Evolutionary conservation across 2,797 vertebrate genomes (phyloP), one percentile per base, ranked within the genome.

Genomic region (Micrastur ruficollis): DNA sequence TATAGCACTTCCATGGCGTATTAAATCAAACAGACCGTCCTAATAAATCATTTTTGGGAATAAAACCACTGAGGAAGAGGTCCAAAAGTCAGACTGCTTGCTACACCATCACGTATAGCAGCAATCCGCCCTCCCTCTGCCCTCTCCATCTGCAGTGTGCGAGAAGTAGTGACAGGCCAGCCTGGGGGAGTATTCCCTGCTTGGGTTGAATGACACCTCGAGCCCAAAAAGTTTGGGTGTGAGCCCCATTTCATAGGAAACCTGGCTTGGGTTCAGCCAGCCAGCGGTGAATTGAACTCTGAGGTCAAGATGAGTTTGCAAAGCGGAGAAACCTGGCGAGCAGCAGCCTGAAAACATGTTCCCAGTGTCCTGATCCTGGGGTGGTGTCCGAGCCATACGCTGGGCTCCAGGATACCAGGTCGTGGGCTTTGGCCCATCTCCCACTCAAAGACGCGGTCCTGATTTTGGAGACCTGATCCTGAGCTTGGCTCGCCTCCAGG

Each of bases 381-480:
- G 27, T 0, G 0, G 31, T 34, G 63, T 58, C 32, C 2, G 3
- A 93, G 42, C 44, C 11, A 1, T 0, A 2, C 29, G 38, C 50
- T 9, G 11, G 74, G 61, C 56, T 92, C 52, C 11, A 46, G 81
- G 59, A 87, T 81, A 80, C n/a, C 50, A 27, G 88, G 34, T 83
- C 56, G 38, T 86, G 78, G 62, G 74, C 44, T 82, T 49, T 79
- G 81, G 65, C 78, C 72, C 79, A 58, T 89, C 74, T 93, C 84
- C 44, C 44, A 16, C 56, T 92, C 59, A 87, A 3, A 91, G 86
- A 47, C 0, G 0, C 46, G 86, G 92, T 92, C 65, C 44, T 93
- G 84, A 82, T 93, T 95, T 91, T 92, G 82, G 83, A 94, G 91
- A 96, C 40, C 76, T 93, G 88, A 88, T 95, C 90, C 74, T 79